Base-by-base conservation (phyloP, 2,888 invertebrate genomes). In the Drosophila helvetica region DNA sequence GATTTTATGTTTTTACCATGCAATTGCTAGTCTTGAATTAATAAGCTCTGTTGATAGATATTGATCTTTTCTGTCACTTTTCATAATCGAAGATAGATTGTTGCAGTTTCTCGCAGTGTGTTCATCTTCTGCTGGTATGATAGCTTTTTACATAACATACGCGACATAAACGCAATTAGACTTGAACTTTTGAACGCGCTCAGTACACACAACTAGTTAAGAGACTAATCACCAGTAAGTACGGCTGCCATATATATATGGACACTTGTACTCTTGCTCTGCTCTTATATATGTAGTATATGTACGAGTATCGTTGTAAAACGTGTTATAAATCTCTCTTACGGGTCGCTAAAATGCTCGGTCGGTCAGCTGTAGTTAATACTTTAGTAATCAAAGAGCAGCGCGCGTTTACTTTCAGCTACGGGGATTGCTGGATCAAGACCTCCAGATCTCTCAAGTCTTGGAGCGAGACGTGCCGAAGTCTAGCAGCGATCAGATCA, bases 101-200 rank as follows among this genome's bases (percentile, higher is more conserved):
- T 18, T 7, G 15, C n/a, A 3, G 10, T 47, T 64, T 18, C n/a
- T 46, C 22, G 9, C 67, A 54, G 65, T 65, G 67, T 19, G 45
- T 52, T 50, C 33, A 65, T 53, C 55, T 57, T 53, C 48, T 46
- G 30, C 19, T 43, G 42, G 52, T 53, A 55, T 43, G 42, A 47
- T 53, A 55, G 54, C 53, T 45, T 51, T 68, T 57, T 58, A 57
- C 52, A 48, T 59, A 61, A 62, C 54, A 25, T n/a, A 54, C 48
- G 52, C 72, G 52, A 64, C 50, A 56, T 68, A 56, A 48, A 56
- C 15, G 52, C 61, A 74, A 85, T 79, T 71, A 66, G 45, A 48
- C 43, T 66, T 85, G 70, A 87, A 74, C 86, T 74, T 70, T 81
- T 74, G 82, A 79, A 66, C 82, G 52, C 59, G 51, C 59, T 63